These are phyloP conservation scores for Macaca fascicularis DNA, from an alignment of 2,113 vertebrate species.

Conservation along the genomic window T2T-MFA8v1.1 NC_088376.1:154998501-154999000, in stretches of 20 bases:
- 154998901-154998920: neutral
- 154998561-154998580: neutral
- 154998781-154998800: neutral
- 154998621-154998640: neutral
- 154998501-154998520: neutral
- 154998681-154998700: neutral
- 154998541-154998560: neutral
- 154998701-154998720: too few relatives aligned
- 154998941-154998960: neutral
- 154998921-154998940: neutral
- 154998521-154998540: neutral
- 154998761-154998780: neutral
- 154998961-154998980: neutral
- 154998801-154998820: neutral
- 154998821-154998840: neutral
- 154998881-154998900: too few relatives aligned
- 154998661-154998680: neutral
- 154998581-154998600: neutral
- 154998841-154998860: neutral
- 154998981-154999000: neutral
- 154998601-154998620: neutral
- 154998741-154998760: neutral
- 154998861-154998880: too few relatives aligned
- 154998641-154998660: neutral
- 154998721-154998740: neutral